A percentile compares a stretch with the other conserved stretches of the same genome.
phyloP scores from a whole-genome alignment of 1,140 invertebrate genomes.

The Ceratoteleas bidentatus region DNA sequence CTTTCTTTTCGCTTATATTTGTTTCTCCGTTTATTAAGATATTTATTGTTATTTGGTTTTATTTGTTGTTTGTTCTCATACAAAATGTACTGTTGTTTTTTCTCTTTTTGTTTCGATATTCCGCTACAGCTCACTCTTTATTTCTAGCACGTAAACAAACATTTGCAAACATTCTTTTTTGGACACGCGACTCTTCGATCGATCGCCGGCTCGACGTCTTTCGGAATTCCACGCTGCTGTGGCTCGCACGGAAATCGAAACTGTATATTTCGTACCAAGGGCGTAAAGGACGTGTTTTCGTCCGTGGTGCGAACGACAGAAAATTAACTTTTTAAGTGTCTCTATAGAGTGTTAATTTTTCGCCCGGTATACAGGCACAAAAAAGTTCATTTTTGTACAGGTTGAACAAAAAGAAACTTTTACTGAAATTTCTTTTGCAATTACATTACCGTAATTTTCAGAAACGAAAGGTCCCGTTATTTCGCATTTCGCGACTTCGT shows the following conservation, averaged over 20 bases:
- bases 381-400: no score
- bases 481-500: no score
- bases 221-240: constrained; percentile 1
- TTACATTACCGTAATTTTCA: no score
- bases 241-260: background rate
- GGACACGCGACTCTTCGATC: constrained; percentile 52
- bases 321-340: no score
- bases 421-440: no score
- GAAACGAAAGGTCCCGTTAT: no score
- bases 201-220: constrained; percentile 9
- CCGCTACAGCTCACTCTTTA: constrained; percentile 51
- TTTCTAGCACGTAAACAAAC: constrained; percentile 63
- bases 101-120: constrained; percentile 49
- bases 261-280: no score
- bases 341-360: no score
- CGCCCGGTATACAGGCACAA: no score
- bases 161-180: constrained; percentile 62
- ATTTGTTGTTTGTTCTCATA: constrained; percentile 63
- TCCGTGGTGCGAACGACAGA: no score
- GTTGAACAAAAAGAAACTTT: background rate
- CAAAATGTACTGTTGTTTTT: constrained; percentile 71
- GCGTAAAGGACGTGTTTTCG: no score
- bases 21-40: constrained; percentile 16
- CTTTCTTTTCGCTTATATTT: constrained; percentile 27
- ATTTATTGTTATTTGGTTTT: constrained; percentile 28